A percentile compares a stretch with the other conserved stretches of the same genome.
These are phyloP conservation scores for Meloidogyne exigua DNA, from an alignment of 1,140 invertebrate species.

Conservation along the genomic window DNA sequence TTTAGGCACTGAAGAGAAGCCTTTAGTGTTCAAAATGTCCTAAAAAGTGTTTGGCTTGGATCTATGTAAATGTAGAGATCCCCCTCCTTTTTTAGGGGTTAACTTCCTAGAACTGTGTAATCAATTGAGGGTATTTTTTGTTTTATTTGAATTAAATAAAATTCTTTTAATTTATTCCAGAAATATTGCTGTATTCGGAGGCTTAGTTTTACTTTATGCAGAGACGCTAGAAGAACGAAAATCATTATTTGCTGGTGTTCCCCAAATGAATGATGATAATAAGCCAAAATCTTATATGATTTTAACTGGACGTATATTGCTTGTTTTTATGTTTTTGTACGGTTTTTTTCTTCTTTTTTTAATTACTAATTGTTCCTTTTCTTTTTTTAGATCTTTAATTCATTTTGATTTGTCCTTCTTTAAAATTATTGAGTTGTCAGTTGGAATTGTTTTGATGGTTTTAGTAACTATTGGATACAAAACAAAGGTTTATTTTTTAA, in stretches of 20 bases:
- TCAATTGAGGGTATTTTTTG: no score
- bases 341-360: conserved; percentile 82
- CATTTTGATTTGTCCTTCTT: conserved; percentile 30
- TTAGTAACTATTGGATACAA: conserved; percentile 95
- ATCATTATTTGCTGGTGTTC: conserved; percentile 95
- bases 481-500: conserved; percentile 73
- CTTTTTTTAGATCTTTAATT: conserved; percentile 17
- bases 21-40: no score
- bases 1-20: no score
- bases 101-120: no score
- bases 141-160: no score
- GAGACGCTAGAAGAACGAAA: conserved; percentile 74
- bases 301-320: conserved; percentile 85
- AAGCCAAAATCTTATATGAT: conserved; percentile 96
- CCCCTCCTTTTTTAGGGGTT: no score
- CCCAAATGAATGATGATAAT: conserved; percentile 83
- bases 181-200: conserved; percentile 92
- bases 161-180: conserved; percentile 68
- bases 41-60: no score
- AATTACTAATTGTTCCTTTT: conserved; percentile 65
- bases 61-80: no score
- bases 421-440: conserved; percentile 75
- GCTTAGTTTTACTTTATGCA: conserved; percentile 85
- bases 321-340: conserved; percentile 98
- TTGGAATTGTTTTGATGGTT: conserved; percentile 90